Evolutionary conservation across 2,797 vertebrate species (phyloP).

Genomic region (Gallinago solitaria): DNA sequence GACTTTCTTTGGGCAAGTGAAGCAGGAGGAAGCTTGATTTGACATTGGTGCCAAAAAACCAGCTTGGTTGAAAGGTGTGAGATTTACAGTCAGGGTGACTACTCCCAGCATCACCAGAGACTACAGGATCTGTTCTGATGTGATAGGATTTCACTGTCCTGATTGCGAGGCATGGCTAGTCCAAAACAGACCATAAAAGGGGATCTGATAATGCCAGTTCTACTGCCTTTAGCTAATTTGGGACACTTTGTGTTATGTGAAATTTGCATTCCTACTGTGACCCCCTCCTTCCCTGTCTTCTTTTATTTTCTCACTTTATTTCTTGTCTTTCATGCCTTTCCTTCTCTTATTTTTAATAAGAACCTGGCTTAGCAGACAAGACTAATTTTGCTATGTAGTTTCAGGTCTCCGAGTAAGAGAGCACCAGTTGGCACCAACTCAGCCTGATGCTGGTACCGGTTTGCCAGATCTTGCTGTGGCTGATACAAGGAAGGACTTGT

Average conservation of each 20-base stretch:
- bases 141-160: neutral
- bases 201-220: neutral
- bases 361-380: neutral
- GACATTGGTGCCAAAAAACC: neutral
- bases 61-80: neutral
- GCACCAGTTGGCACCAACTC: neutral
- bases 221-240: neutral
- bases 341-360: neutral
- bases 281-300: neutral
- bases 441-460: neutral
- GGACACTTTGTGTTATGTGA: neutral
- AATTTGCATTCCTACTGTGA: neutral
- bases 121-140: neutral
- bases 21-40: neutral
- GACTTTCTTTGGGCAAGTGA: neutral
- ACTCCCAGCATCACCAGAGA: neutral
- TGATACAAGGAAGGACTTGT: neutral
- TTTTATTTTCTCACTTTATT: neutral
- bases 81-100: neutral
- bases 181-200: neutral
- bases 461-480: neutral
- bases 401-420: neutral
- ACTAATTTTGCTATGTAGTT: neutral
- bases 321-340: neutral
- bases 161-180: neutral